Base-by-base conservation (phyloP, 1,140 invertebrate species). In the Leptopilina clavipes region DNA sequence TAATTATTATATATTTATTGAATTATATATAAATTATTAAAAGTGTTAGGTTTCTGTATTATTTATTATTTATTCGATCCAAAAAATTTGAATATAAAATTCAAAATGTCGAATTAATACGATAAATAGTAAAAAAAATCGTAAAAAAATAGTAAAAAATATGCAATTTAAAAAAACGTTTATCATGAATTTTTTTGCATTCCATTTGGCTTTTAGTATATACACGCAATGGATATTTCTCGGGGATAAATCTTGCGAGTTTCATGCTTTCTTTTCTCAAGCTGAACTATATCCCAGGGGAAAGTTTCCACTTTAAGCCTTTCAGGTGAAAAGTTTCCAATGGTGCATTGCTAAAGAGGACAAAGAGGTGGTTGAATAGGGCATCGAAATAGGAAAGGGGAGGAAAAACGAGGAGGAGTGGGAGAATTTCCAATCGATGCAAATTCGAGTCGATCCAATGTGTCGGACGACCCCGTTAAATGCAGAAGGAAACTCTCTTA, bases 371-470 rank as follows among this genome's bases (percentile, higher is more conserved):
- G 59, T 31, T 31, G 22, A 14, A 65, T 65, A 37, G 59, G 59
- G 59, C 59, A 22, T 11, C 65, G 9, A 76, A 25, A 65, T 37
- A 18, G 22, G 56, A 73, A 71, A 73, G 65, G 43, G 48, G 43
- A 71, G 45, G 19, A 18, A 22, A 54, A 74, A 73, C 65, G 18
- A 45, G 71, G 10, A 18, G 59, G 43, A 25, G 37, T 6, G 37
- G 43, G 10, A 40, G 56, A 76, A 76, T 80, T 75, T 48, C 71
- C 73, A 72, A 74, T 77, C 76, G 71, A 80, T 56, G 73, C 77
- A 75, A 78, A 83, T 79, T 73, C 76, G 72, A 77, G 70, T 76
- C 52, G 65, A 18, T 74, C 70, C 73, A 77, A 77, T 75, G 52
- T 71, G 65, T 74, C 73, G 78, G 74, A 56, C 59, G 59, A 65